Percentiles rank a stretch among this genome's conserved stretches.
phyloP scores from a whole-genome alignment of 2,797 vertebrate species.

The Labeo calbasu region DNA sequence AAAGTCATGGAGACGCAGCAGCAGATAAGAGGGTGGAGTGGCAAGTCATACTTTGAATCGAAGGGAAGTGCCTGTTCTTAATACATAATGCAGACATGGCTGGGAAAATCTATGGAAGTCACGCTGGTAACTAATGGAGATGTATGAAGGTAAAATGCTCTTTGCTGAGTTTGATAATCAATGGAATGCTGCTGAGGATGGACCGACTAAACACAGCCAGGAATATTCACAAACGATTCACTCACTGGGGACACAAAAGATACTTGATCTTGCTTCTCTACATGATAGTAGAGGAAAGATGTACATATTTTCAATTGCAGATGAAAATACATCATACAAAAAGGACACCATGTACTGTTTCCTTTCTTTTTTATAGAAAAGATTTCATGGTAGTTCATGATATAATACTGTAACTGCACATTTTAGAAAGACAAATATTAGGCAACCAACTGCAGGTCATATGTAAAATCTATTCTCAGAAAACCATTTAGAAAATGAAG shows the following conservation, averaged over 20 bases:
- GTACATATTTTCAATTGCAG: slow-evolving; percentile 85
- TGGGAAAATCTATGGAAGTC: slow-evolving; percentile 99
- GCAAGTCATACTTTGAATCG: slow-evolving; percentile 89
- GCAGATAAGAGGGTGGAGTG: slow-evolving; percentile 54
- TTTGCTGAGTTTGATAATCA: slow-evolving; percentile 99
- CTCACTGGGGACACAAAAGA: slow-evolving; percentile 89
- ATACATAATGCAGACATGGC: slow-evolving; percentile 95
- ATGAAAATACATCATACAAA: slow-evolving; percentile 16
- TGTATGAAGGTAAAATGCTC: slow-evolving; percentile 97
- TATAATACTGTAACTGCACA: not conserved
- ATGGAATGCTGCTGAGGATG: slow-evolving; percentile 94
- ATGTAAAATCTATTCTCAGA: not conserved
- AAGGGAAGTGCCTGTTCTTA: slow-evolving; percentile 89
- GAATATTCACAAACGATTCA: slow-evolving; percentile 93
- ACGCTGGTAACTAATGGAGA: slow-evolving; percentile 98
- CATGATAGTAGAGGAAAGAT: not conserved
- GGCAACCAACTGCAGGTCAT: not conserved
- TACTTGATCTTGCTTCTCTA: slow-evolving; percentile 80
- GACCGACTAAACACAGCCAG: slow-evolving; percentile 93
- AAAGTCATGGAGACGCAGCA: slow-evolving; percentile 73
- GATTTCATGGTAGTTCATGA: not conserved
- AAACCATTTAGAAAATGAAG: not conserved
- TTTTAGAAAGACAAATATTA: not conserved
- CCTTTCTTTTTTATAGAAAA: not conserved
- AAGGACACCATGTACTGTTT: not conserved